A percentile compares a stretch with the other conserved stretches of the same genome.
These are phyloP conservation scores for Hemitrygon akajei DNA, from an alignment of 2,797 vertebrate genomes.

Conservation along the genomic window DNA sequence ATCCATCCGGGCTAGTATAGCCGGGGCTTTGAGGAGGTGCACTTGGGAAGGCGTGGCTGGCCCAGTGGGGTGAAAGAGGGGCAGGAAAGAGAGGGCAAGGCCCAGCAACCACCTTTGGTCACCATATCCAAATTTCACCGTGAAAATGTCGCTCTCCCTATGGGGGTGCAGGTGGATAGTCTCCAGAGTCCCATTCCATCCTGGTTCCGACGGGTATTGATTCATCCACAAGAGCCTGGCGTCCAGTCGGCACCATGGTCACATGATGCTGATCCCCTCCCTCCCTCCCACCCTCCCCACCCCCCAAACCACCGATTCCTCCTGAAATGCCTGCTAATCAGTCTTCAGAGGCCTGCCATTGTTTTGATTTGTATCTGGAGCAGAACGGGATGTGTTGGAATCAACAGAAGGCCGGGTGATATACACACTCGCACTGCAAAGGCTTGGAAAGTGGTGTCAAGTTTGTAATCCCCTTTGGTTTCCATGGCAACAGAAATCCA, in stretches of 20 bases:
- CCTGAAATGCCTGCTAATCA: no score
- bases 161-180: not conserved
- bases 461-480: conserved; percentile 51
- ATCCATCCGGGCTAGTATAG: not conserved
- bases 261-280: no score
- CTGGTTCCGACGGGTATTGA: not conserved
- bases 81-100: not conserved
- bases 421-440: no score
- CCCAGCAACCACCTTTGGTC: not conserved
- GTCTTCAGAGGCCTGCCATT: not conserved
- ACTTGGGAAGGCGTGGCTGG: not conserved
- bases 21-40: not conserved
- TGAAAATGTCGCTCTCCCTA: not conserved
- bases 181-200: not conserved
- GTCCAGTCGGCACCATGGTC: not conserved
- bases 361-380: no score
- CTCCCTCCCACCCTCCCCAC: no score
- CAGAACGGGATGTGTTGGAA: not conserved
- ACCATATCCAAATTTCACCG: not conserved
- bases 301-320: not conserved
- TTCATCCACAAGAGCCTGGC: not conserved
- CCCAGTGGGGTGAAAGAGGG: not conserved
- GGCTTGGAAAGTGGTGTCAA: conserved; percentile 39
- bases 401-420: not conserved
- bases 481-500: conserved; percentile 54